phyloP scores from a whole-genome alignment of 37 sponge, comb jelly and placozoan genomes.

The Hormiphora californensis region DNA sequence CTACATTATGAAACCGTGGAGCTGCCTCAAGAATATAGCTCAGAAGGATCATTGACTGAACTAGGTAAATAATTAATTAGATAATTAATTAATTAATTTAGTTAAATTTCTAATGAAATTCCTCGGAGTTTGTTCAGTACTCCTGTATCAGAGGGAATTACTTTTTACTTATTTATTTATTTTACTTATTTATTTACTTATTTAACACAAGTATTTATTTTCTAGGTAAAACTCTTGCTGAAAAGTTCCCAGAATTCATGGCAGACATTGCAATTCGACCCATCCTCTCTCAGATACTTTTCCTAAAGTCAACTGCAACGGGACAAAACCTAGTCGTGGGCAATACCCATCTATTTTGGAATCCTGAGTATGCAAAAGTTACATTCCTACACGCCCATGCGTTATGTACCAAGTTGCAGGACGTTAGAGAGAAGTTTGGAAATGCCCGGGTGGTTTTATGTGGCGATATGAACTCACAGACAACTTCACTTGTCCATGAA shows the following conservation, averaged over 20 bases:
- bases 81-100: no score
- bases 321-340: neutral
- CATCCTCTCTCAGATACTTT: neutral
- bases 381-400: neutral
- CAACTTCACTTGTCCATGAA: neutral
- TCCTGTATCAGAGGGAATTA: no score
- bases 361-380: neutral
- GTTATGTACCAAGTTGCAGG: neutral
- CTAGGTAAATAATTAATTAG: no score
- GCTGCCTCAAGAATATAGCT: no score
- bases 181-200: no score
- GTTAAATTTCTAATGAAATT: no score
- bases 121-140: no score
- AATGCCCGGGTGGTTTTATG: neutral
- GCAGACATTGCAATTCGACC: neutral
- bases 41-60: no score
- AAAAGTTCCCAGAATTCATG: neutral
- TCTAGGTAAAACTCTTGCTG: neutral
- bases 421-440: neutral
- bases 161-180: no score
- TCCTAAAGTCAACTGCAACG: neutral
- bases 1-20: no score
- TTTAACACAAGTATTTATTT: no score
- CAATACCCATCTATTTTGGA: conserved; percentile 23
- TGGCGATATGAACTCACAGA: conserved; percentile 31